Evolutionary conservation across 1,140 invertebrate genomes (phyloP).

Genomic region (Drosophila sulfurigaster): DNA sequence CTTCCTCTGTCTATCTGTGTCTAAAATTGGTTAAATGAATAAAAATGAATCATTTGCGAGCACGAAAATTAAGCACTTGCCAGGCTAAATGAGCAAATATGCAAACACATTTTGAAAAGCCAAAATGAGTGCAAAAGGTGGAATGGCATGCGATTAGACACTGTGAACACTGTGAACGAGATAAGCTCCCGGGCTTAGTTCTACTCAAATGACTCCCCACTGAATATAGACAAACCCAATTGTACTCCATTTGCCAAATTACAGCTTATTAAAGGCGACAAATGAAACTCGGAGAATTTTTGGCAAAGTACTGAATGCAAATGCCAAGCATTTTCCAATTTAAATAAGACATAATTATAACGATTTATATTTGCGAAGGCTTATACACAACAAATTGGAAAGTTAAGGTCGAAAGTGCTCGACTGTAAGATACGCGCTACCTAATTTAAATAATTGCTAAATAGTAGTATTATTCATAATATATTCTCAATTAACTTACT

Average conservation of each 20-base stretch:
- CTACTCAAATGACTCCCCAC: constrained; percentile 29
- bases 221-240: constrained; percentile 1
- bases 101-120: constrained; percentile 15
- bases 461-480: too few species aligned
- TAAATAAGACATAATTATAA: background rate
- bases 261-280: constrained; percentile 9
- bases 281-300: background rate
- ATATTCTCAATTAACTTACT: too few species aligned
- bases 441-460: too few species aligned
- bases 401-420: too few species aligned
- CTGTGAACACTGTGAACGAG: constrained; percentile 1
- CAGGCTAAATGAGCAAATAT: constrained; percentile 41
- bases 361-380: background rate
- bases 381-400: too few species aligned
- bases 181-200: constrained; percentile 32
- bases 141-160: constrained; percentile 18
- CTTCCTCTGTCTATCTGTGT: background rate
- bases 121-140: constrained; percentile 22
- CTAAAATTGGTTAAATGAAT: constrained; percentile 73
- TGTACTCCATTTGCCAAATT: constrained; percentile 7
- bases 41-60: constrained; percentile 71
- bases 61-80: constrained; percentile 64
- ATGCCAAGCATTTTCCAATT: too few species aligned
- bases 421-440: too few species aligned
- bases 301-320: background rate